Percentiles rank a stretch among this genome's conserved stretches.
Evolutionary conservation across 2,113 vertebrate species (phyloP).

Genomic region (Macquaria australasica): DNA sequence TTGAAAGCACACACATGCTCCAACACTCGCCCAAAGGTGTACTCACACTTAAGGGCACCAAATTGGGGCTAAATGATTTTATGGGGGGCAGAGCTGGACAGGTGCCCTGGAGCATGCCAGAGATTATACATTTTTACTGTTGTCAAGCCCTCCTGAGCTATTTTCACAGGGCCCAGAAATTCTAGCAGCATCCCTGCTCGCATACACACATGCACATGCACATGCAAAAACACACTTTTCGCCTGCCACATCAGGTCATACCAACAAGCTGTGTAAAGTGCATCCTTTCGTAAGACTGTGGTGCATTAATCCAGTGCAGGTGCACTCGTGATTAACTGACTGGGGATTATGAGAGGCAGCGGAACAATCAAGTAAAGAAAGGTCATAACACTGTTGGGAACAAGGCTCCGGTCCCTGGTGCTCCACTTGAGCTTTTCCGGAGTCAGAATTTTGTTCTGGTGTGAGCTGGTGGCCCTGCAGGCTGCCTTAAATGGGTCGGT

Average conservation of each 20-base stretch:
- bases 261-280: conserved; percentile 40
- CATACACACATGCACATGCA: neutral
- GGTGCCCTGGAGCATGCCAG: neutral
- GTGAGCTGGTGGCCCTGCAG: conserved; percentile 48
- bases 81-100: neutral
- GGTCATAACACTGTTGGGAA: conserved; percentile 74
- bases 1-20: conserved; percentile 20
- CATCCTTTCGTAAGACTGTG: conserved; percentile 36
- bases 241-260: conserved; percentile 33
- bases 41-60: conserved; percentile 8
- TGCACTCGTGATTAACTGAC: conserved; percentile 68
- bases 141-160: neutral
- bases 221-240: neutral
- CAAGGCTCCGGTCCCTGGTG: conserved; percentile 23
- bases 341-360: conserved; percentile 64
- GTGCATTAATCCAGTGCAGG: conserved; percentile 58
- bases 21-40: conserved; percentile 26
- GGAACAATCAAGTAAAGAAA: conserved; percentile 75
- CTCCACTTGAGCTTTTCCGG: conserved; percentile 47
- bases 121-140: neutral
- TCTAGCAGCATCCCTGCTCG: neutral
- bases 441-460: conserved; percentile 49
- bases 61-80: conserved; percentile 31
- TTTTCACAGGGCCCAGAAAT: neutral
- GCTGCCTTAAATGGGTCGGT: conserved; percentile 63